phyloP scores from a whole-genome alignment of 2,797 vertebrate genomes.

The Lindbergichthys nudifrons region DNA sequence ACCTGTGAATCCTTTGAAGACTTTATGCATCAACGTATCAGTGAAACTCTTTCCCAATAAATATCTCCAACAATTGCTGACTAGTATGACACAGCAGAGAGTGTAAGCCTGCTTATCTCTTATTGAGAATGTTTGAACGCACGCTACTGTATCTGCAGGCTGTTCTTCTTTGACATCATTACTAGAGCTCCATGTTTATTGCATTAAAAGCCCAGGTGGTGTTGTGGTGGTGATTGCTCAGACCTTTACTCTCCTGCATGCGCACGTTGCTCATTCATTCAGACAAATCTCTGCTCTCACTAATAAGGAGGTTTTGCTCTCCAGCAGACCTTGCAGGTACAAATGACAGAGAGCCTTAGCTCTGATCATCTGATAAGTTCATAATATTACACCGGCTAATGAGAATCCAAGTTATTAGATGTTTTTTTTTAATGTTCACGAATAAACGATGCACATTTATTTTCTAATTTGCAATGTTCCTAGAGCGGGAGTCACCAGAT shows the following conservation, averaged over 20 bases:
- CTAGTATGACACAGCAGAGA: too few relatives aligned
- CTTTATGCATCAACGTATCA: too few relatives aligned
- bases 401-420: conserved; percentile 29
- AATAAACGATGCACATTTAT: conserved; percentile 4
- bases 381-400: conserved; percentile 23
- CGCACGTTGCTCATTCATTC: conserved; percentile 43
- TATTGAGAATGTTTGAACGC: too few relatives aligned
- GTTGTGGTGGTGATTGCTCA: conserved; percentile 39
- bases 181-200: conserved; percentile 39
- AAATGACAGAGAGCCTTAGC: not conserved
- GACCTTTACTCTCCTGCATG: conserved; percentile 22
- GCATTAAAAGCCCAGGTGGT: conserved; percentile 58
- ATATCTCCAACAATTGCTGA: too few relatives aligned
- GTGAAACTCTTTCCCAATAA: too few relatives aligned
- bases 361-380: conserved; percentile 20
- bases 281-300: conserved; percentile 26
- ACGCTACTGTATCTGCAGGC: not conserved
- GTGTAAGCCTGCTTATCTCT: too few relatives aligned
- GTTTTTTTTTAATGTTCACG: conserved; percentile 9
- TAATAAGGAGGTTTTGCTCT: conserved; percentile 32
- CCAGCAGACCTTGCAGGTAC: conserved; percentile 34
- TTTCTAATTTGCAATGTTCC: conserved; percentile 19
- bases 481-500: conserved; percentile 18
- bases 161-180: conserved; percentile 49
- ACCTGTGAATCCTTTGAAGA: too few relatives aligned